These are phyloP conservation scores for Xestia rhomboidea DNA, from an alignment of 2,888 invertebrate species.

Conservation along the genomic window DNA sequence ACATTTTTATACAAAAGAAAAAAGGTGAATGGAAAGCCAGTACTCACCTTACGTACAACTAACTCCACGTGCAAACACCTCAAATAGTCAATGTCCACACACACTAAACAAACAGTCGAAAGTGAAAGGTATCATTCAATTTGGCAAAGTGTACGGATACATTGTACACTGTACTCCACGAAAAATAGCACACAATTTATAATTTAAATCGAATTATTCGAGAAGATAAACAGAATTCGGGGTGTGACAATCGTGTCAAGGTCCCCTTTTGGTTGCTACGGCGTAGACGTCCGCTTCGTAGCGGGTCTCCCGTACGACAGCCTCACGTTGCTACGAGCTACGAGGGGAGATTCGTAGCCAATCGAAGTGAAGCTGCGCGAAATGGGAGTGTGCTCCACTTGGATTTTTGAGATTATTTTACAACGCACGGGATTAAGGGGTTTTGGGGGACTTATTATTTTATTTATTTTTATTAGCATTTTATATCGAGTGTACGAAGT, in stretches of 20 bases:
- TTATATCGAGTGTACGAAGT: slow-evolving; percentile 32
- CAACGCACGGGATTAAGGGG: slow-evolving; percentile 68
- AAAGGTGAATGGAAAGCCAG: slow-evolving; percentile 50
- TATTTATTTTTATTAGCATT: slow-evolving; percentile 54
- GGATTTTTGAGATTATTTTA: slow-evolving; percentile 73
- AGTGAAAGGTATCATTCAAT: slow-evolving; percentile 58
- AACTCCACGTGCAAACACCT: slow-evolving; percentile 72
- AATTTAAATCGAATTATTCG: slow-evolving; percentile 63
- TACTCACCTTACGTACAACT: slow-evolving; percentile 74
- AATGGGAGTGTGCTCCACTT: slow-evolving; percentile 81
- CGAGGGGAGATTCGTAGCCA: slow-evolving; percentile 89
- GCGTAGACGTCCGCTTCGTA: slow-evolving; percentile 88
- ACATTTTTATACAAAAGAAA: background rate
- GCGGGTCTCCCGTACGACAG: slow-evolving; percentile 88
- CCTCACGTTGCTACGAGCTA: slow-evolving; percentile 90
- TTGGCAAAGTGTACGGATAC: slow-evolving; percentile 56
- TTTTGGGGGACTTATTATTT: slow-evolving; percentile 56
- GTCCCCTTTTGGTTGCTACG: slow-evolving; percentile 78
- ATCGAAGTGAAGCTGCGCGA: slow-evolving; percentile 89
- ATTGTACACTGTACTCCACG: slow-evolving; percentile 50
- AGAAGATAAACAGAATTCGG: slow-evolving; percentile 75
- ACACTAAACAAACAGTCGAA: slow-evolving; percentile 76
- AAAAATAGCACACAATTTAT: slow-evolving; percentile 58
- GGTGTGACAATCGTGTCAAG: slow-evolving; percentile 87
- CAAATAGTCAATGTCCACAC: slow-evolving; percentile 72